Percentiles rank a stretch among this genome's conserved stretches.
phyloP scores from a whole-genome alignment of 2,113 vertebrate genomes.

The Apodemus speciosus region DNA sequence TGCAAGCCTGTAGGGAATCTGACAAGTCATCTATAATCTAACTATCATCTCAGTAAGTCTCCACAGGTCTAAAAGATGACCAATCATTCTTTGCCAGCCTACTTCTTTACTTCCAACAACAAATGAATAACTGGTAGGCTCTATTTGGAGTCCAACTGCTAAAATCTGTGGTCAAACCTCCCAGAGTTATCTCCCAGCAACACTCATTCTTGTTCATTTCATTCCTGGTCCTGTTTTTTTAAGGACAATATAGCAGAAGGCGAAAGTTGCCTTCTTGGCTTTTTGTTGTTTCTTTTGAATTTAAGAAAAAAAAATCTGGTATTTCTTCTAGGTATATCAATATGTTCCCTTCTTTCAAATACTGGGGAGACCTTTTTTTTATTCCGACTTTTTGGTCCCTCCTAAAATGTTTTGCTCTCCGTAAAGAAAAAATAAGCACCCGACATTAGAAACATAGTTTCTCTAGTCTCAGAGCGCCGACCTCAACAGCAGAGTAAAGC shows the following conservation, averaged over 20 bases:
- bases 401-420: background rate
- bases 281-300: background rate
- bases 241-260: background rate
- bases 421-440: background rate
- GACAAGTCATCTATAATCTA: background rate
- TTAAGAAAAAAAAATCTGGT: background rate
- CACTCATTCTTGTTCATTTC: background rate
- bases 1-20: background rate
- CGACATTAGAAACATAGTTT: background rate
- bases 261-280: background rate
- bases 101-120: conserved; percentile 33
- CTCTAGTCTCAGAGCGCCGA: conserved; percentile 28
- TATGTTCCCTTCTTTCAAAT: background rate
- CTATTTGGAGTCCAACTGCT: background rate
- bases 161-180: conserved; percentile 6
- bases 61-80: background rate
- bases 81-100: background rate
- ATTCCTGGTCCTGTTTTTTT: conserved; percentile 17
- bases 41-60: background rate
- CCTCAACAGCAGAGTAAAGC: conserved; percentile 5
- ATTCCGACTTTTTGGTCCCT: too few relatives aligned
- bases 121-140: background rate
- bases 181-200: conserved; percentile 13
- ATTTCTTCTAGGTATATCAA: conserved; percentile 20
- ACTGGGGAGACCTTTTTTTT: background rate